Conservation (phyloP, 2,797 vertebrate genomes). For the Sphenopsis melanotis region DNA sequence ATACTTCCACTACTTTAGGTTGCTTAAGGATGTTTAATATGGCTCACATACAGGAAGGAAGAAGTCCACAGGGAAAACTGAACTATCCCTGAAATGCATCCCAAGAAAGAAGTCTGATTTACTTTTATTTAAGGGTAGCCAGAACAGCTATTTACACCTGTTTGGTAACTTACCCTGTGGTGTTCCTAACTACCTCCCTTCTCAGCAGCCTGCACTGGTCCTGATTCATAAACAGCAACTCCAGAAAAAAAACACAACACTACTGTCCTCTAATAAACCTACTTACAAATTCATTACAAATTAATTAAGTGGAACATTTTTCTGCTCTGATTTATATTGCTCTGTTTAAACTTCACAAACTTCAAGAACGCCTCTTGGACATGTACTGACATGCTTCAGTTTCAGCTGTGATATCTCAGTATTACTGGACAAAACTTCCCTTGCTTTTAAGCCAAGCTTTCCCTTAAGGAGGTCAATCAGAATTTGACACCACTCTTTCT, state of each 20-base stretch:
- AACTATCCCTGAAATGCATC: neutral
- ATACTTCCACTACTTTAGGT: neutral
- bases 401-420: neutral
- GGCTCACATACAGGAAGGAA: neutral
- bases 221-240: neutral
- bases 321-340: neutral
- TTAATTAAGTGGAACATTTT: neutral
- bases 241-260: neutral
- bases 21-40: conserved; percentile 20
- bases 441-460: neutral
- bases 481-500: neutral
- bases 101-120: neutral
- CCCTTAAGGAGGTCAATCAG: neutral
- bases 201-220: neutral
- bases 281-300: neutral
- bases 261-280: neutral
- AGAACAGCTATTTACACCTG: neutral
- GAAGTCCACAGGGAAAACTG: neutral
- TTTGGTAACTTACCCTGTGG: neutral
- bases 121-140: neutral
- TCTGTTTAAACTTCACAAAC: neutral
- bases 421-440: neutral
- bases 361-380: neutral
- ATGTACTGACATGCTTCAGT: neutral
- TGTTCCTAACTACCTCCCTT: neutral